Evolutionary conservation across 2,888 invertebrate genomes (phyloP), one percentile per base, ranked within the genome.

Genomic region (Tetragonisca angustula): DNA sequence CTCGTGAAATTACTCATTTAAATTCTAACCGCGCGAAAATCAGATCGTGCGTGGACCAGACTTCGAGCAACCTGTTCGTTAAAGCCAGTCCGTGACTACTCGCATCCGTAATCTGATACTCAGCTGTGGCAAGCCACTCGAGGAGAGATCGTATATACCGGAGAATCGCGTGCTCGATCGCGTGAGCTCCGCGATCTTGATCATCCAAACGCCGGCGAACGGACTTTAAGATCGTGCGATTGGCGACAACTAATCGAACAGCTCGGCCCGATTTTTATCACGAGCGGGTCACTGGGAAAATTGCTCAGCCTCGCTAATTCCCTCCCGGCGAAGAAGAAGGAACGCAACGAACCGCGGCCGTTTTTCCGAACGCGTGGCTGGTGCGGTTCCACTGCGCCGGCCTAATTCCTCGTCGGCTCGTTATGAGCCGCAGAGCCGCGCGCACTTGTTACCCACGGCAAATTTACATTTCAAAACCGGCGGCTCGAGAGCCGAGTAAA

Each of bases 391-490:
- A 81, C 56, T 65, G 75, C 74, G 32, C 56, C 81, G 65, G 67
- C 81, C 80, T 86, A 87, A 88, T 85, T 77, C 77, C 64, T 76
- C 85, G 69, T 77, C 65, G 72, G 73, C 81, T 83, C 83, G 75
- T 87, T 87, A 87, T 79, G 85, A 85, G 85, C 78, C 82, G 67
- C 79, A 69, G 43, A 71, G 69, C 77, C 36, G 56, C 70, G 72
- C 67, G 73, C 75, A 88, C 87, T 85, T 82, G 85, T 84, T 87
- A 88, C 84, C 73, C 76, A 61, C 54, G 74, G 79, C 72, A 62
- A 88, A 88, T 88, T 88, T 88, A 87, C 88, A 88, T 88, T 87
- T 85, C 82, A 79, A 88, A 88, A 87, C 83, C 70, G 80, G 59
- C 59, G 64, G 72, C 76, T 62, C 71, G 76, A 77, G 73, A 76